phyloP scores from a whole-genome alignment of 2,797 vertebrate species.

The Nothura maculosa region DNA sequence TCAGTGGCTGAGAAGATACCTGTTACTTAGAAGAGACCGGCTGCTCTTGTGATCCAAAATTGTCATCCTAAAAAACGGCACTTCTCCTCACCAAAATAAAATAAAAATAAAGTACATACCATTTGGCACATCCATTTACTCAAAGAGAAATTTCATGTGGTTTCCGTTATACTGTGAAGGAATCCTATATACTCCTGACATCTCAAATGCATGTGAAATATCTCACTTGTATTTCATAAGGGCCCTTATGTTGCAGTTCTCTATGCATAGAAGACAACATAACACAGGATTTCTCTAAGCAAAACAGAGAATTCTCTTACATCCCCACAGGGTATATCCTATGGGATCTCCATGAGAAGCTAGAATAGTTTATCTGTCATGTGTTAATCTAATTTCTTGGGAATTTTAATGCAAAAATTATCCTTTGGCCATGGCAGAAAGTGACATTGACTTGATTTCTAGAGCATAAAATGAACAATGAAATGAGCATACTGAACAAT shows the following conservation, averaged over 20 bases:
- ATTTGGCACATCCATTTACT: background rate
- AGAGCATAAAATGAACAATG: background rate
- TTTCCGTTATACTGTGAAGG: background rate
- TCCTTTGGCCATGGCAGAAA: background rate
- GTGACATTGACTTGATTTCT: background rate
- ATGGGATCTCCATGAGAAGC: background rate
- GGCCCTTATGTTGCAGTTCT: background rate
- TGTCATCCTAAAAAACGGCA: background rate
- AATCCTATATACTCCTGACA: background rate
- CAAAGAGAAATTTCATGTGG: background rate
- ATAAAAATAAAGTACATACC: background rate
- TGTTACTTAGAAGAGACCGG: background rate
- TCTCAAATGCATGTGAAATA: background rate
- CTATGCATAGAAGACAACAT: background rate
- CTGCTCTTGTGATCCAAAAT: background rate
- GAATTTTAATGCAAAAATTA: background rate
- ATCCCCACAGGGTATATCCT: background rate
- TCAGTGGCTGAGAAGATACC: background rate
- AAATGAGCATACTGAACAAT: too few species aligned
- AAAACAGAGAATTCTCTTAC: background rate
- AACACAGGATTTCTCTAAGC: background rate
- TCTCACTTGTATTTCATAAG: background rate
- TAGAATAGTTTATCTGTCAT: background rate
- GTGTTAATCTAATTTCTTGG: background rate
- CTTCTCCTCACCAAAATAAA: background rate